Conservation (phyloP, 1,140 invertebrate species). For the Oedothorax gibbosus region DNA sequence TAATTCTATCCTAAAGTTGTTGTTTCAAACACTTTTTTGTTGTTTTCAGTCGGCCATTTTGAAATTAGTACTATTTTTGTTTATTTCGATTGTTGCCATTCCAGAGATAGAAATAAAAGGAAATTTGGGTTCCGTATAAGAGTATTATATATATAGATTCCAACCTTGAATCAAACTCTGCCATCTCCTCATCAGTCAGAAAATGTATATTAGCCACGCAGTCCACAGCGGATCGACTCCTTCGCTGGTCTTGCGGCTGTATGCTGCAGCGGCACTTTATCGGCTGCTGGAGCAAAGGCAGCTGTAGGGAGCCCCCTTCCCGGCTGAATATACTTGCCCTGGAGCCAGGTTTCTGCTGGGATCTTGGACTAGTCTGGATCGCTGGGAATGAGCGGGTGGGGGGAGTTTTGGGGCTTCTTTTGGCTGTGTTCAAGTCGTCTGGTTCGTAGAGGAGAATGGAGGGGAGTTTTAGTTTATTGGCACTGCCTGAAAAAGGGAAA, state of each 20-base stretch:
- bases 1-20: no score
- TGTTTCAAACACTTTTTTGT: no score
- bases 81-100: no score
- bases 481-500: conserved; percentile 5
- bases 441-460: conserved; percentile 36
- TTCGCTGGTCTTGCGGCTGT: conserved; percentile 28
- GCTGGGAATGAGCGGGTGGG: not conserved
- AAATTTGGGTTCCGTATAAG: no score
- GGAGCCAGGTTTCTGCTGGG: not conserved
- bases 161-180: conserved; percentile 10
- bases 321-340: not conserved
- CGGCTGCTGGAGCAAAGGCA: conserved; percentile 39
- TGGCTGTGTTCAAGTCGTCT: conserved; percentile 1
- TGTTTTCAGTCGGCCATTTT: no score
- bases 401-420: not conserved
- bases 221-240: conserved; percentile 39
- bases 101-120: no score
- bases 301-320: conserved; percentile 1
- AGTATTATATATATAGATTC: no score
- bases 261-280: conserved; percentile 39
- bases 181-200: conserved; percentile 38
- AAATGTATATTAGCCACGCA: conserved; percentile 53
- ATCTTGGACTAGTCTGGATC: not conserved
- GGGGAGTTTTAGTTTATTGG: conserved; percentile 30
- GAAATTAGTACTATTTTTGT: no score